A percentile compares a stretch with the other conserved stretches of the same genome.
Conservation (phyloP, 2,797 vertebrate species). For the Rhynchonycteris naso region DNA sequence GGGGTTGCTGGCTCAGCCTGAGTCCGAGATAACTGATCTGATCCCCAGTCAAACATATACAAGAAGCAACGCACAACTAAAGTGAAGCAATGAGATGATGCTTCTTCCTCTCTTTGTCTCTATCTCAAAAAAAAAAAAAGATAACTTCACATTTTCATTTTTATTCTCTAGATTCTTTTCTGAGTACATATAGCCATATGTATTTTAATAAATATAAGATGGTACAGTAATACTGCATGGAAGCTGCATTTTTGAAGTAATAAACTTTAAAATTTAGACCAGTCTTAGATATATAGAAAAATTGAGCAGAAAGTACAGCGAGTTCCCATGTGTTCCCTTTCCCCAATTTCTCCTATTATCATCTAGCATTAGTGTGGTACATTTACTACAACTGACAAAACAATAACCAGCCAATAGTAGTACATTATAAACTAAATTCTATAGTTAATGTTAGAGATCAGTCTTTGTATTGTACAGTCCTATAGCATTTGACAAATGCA, state of each 20-base stretch:
- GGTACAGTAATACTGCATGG: background rate
- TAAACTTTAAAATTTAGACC: background rate
- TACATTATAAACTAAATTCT: background rate
- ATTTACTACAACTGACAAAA: background rate
- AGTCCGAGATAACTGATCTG: too few species aligned
- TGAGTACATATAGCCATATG: background rate
- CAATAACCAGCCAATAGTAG: background rate
- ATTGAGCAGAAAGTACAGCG: background rate
- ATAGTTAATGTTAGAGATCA: background rate
- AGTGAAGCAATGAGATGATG: too few species aligned
- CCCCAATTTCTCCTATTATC: background rate
- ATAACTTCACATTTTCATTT: background rate
- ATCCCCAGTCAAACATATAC: too few species aligned
- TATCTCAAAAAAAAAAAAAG: too few species aligned
- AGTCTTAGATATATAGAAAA: background rate
- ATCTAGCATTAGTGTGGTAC: background rate
- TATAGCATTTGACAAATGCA: background rate
- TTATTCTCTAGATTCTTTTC: background rate
- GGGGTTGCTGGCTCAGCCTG: too few species aligned
- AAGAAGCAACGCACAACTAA: too few species aligned
- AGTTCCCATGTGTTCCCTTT: background rate
- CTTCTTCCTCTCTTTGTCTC: too few species aligned
- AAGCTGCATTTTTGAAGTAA: constrained; percentile 23
- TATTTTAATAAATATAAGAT: background rate
- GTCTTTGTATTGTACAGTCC: background rate